Evolutionary conservation across 2,113 vertebrate species (phyloP).

Genomic region (Onychorhynchus coronatus): DNA sequence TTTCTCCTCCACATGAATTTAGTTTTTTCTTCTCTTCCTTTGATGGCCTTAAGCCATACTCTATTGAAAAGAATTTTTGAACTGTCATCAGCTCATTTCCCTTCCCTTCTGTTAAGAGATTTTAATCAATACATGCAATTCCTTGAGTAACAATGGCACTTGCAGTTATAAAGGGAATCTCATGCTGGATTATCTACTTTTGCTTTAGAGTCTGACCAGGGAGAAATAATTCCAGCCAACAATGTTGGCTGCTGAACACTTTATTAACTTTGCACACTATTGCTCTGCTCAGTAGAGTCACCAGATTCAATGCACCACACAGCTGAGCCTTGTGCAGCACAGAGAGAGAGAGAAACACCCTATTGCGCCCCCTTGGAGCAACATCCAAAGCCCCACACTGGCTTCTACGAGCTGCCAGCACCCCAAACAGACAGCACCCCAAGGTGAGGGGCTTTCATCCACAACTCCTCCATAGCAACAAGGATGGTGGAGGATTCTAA

Average conservation of each 20-base stretch:
- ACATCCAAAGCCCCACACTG: not conserved
- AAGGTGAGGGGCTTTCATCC: not conserved
- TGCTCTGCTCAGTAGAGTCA: not conserved
- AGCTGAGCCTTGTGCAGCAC: not conserved
- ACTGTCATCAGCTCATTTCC: constrained; percentile 1
- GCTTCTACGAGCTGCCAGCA: not conserved
- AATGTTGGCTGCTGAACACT: not conserved
- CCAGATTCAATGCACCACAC: not conserved
- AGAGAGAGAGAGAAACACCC: not conserved
- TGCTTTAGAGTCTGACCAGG: not conserved
- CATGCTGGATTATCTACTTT: not conserved
- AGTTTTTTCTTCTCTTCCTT: not conserved
- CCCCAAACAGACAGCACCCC: not conserved
- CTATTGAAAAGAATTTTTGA: not conserved
- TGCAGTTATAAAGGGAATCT: not conserved
- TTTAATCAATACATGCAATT: constrained; percentile 17
- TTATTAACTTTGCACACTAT: not conserved
- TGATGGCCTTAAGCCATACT: not conserved
- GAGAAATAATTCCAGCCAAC: not conserved
- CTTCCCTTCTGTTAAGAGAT: not conserved
- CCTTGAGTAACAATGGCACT: not conserved
- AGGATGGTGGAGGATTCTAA: not conserved
- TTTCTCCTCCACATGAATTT: not conserved
- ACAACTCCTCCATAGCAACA: fast-evolving
- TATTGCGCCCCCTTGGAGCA: fast-evolving